phyloP scores from a whole-genome alignment of 2,888 invertebrate species.

The Drosophila lacicola region DNA sequence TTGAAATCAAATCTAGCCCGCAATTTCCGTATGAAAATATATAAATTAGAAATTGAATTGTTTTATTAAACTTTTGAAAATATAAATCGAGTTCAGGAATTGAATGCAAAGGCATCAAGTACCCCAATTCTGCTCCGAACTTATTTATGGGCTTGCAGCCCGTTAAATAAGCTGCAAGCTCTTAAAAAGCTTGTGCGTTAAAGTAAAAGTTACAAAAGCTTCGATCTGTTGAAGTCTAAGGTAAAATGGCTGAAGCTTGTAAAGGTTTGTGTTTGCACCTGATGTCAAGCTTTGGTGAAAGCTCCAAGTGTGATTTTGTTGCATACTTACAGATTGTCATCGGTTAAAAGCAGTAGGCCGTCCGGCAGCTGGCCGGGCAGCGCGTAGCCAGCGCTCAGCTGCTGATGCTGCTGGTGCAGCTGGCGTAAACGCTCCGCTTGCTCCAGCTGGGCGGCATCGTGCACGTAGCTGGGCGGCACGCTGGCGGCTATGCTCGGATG shows the following conservation, averaged over 20 bases:
- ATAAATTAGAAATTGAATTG: too few relatives aligned
- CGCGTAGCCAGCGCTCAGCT: constrained; percentile 65
- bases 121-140: too few relatives aligned
- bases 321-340: constrained; percentile 36
- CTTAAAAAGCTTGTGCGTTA: too few relatives aligned
- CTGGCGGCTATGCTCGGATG: constrained; percentile 66
- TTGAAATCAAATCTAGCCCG: too few relatives aligned
- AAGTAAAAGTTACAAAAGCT: neutral
- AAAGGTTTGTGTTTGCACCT: neutral
- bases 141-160: too few relatives aligned
- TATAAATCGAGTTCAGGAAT: too few relatives aligned
- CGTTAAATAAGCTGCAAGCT: too few relatives aligned
- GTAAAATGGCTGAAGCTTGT: neutral
- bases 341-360: constrained; percentile 42
- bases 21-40: too few relatives aligned
- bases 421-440: constrained; percentile 55
- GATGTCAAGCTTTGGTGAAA: constrained; percentile 28
- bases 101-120: too few relatives aligned
- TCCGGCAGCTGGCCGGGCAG: constrained; percentile 53
- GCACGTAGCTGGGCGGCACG: constrained; percentile 66
- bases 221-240: neutral
- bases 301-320: constrained; percentile 3
- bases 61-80: too few relatives aligned
- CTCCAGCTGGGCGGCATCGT: constrained; percentile 61
- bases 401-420: constrained; percentile 61